A percentile compares a stretch with the other conserved stretches of the same genome.
Conservation (phyloP, 2,797 vertebrate genomes). For the Capromys pilorides region DNA sequence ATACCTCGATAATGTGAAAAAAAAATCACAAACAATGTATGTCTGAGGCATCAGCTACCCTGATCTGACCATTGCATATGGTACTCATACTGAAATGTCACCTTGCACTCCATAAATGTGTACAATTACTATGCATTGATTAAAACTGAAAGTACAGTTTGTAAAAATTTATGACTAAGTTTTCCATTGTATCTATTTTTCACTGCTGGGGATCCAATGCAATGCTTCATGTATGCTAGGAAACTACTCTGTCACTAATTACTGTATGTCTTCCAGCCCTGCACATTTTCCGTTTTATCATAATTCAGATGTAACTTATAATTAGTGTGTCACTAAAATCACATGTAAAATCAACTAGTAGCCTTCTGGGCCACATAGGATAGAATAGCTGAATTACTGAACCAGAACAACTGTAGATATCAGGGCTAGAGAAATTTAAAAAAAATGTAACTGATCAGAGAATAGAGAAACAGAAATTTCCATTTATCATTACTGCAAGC, state of each 20-base stretch:
- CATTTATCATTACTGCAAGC: not conserved
- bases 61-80: not conserved
- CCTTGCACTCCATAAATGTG: not conserved
- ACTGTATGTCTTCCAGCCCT: not conserved
- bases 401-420: not conserved
- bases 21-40: not conserved
- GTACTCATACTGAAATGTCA: not conserved
- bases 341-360: not conserved
- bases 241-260: not conserved
- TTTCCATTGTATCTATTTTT: not conserved
- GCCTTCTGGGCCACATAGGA: not conserved
- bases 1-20: not conserved
- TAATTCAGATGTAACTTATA: not conserved
- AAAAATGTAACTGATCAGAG: not conserved
- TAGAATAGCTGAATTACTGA: not conserved
- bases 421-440: not conserved
- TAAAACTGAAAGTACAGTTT: not conserved
- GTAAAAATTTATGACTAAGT: not conserved
- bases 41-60: not conserved
- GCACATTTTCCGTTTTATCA: not conserved
- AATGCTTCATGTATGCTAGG: not conserved
- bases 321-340: not conserved
- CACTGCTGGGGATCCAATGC: not conserved
- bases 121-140: not conserved
- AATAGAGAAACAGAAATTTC: not conserved